A percentile compares a stretch with the other conserved stretches of the same genome.
phyloP scores from a whole-genome alignment of 1,140 invertebrate species.

The Dinoponera quadriceps region DNA sequence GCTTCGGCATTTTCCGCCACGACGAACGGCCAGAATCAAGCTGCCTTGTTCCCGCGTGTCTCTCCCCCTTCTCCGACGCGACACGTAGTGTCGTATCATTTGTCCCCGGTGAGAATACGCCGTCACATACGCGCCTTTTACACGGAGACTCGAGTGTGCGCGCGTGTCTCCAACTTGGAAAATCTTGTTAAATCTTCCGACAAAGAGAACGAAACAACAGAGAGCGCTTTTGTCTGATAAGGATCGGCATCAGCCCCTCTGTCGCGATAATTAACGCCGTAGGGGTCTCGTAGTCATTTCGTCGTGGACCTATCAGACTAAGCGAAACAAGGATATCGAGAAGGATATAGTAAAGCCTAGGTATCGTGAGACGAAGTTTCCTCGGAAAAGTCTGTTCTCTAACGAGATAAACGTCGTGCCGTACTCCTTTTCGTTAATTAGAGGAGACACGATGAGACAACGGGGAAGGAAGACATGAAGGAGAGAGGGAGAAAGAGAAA shows the following conservation, averaged over 20 bases:
- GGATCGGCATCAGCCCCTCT: background rate
- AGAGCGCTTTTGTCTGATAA: background rate
- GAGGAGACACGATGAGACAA: conserved; percentile 17
- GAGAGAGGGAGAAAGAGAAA: no score
- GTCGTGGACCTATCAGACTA: background rate
- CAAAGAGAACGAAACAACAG: background rate
- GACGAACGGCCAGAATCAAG: background rate
- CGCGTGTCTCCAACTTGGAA: background rate
- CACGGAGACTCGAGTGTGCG: background rate
- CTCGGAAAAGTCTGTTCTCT: conserved; percentile 28
- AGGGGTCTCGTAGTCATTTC: no score
- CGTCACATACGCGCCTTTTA: conserved; percentile 1
- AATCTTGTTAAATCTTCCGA: background rate
- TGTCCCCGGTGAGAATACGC: background rate
- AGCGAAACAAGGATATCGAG: background rate
- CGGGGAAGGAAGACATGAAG: background rate
- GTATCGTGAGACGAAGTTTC: conserved; percentile 7
- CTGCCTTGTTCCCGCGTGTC: background rate
- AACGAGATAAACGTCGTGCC: conserved; percentile 39
- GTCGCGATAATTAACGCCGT: background rate
- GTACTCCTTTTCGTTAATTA: conserved; percentile 54
- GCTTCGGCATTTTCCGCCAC: conserved; percentile 26
- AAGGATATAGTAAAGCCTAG: conserved; percentile 15
- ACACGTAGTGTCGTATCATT: background rate
- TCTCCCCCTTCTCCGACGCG: background rate